These are phyloP conservation scores for Otus scops DNA, from an alignment of 2,797 vertebrate genomes.

Conservation along the genomic window DNA sequence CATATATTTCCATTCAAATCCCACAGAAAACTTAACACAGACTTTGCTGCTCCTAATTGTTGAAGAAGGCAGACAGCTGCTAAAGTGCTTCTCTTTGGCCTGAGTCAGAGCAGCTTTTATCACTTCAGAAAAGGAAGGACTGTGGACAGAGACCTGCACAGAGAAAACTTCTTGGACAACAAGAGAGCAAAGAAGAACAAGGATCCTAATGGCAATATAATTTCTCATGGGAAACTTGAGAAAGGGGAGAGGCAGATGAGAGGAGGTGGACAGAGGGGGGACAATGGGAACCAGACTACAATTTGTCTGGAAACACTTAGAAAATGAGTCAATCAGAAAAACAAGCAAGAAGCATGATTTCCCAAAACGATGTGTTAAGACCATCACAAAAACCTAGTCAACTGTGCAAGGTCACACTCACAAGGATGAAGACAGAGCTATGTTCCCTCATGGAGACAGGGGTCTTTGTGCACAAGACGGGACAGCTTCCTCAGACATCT, in stretches of 20 bases:
- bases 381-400: not conserved
- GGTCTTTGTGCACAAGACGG: not conserved
- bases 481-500: not conserved
- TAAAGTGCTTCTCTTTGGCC: not conserved
- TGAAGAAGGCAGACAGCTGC: not conserved
- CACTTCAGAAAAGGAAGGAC: not conserved
- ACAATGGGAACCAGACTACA: not conserved
- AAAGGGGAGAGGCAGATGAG: not conserved
- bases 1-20: not conserved
- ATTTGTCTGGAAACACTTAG: conserved; percentile 9
- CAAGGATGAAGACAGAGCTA: not conserved
- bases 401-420: not conserved
- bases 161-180: not conserved
- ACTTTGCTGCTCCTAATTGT: not conserved
- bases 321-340: not conserved
- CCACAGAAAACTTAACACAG: not conserved
- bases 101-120: not conserved
- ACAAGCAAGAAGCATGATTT: not conserved
- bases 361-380: not conserved
- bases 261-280: not conserved
- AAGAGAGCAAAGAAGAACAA: not conserved
- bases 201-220: not conserved
- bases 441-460: not conserved
- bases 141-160: not conserved
- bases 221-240: conserved; percentile 1